Base-by-base conservation (phyloP, 2,113 vertebrate genomes). In the Proterorhinus semilunaris region DNA sequence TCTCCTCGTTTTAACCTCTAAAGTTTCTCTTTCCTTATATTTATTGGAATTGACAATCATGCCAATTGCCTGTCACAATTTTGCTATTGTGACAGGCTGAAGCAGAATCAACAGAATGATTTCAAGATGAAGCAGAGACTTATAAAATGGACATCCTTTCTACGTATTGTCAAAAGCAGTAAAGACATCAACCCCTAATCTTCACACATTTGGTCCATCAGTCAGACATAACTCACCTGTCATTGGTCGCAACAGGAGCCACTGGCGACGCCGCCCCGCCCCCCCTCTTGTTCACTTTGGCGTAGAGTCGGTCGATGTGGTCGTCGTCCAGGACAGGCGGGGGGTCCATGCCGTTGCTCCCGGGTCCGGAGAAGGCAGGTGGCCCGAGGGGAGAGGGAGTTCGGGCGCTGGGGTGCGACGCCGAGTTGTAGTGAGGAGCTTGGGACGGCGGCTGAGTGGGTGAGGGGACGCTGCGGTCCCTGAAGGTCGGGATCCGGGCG, bases 211-310 rank as follows among this genome's bases (percentile, higher is more conserved):
- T 54, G 4, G 9, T 59, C 3, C 12, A 3, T 43, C 11, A 55
- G 21, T 61, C 48, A 16, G 10, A 1, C 2, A 13, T 6, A 0
- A 5, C 75, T 92, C 93, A 98, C 98, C 96, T 95, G 90, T 98
- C 95, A 83, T 51, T 80, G 53, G 76, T 78, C 52, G 70, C 6
- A 7, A 92, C 79, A 76, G 90, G 42, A 46, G 86, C 92, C 4
- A 92, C 90, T 62, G 95, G 78, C 7, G 86, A 84, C 0, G 76
- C 11, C 0, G 81, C 21, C 48, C 74, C 87, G 9, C 72, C 68
- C 59, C 67, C 93, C 75, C 93, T 93, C 7, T 98, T 98, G 91
- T 97, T 98, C 92, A 99, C 94, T 88, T 97, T 98, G 81, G 96
- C 97, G 62, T 99, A 99, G 5, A 98, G 91, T 73, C 95, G 92